Evolutionary conservation across 2,888 invertebrate genomes (phyloP).

Genomic region (Caenorhabditis wallacei): DNA sequence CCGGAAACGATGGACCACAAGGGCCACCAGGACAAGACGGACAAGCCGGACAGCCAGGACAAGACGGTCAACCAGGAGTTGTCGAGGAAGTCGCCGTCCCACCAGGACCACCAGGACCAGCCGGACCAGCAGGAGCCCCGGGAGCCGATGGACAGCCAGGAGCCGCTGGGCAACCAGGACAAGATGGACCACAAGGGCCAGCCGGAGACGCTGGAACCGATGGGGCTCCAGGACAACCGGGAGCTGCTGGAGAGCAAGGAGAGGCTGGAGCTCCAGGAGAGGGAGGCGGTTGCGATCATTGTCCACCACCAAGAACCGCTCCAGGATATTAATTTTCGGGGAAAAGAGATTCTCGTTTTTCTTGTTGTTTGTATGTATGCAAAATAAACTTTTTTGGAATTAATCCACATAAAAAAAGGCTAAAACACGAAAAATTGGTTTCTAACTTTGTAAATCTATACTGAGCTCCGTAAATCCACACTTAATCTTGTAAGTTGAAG

Average conservation of each 20-base stretch:
- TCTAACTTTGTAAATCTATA: too few species aligned
- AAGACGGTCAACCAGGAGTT: slow-evolving; percentile 72
- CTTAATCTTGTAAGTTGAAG: too few species aligned
- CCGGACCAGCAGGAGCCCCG: slow-evolving; percentile 70
- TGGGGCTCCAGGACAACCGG: slow-evolving; percentile 71
- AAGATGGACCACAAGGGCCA: slow-evolving; percentile 72
- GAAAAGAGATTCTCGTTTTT: slow-evolving; percentile 1
- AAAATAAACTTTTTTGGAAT: not conserved
- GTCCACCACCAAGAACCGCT: slow-evolving; percentile 75
- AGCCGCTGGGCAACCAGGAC: slow-evolving; percentile 70
- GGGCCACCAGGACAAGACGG: slow-evolving; percentile 75
- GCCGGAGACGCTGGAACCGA: slow-evolving; percentile 68
- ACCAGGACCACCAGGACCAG: slow-evolving; percentile 72
- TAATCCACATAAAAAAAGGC: not conserved
- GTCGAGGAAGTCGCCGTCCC: slow-evolving; percentile 71
- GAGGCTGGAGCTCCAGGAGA: slow-evolving; percentile 70
- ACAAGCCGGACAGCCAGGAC: slow-evolving; percentile 68
- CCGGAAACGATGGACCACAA: slow-evolving; percentile 73
- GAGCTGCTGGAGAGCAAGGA: slow-evolving; percentile 69
- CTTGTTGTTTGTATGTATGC: slow-evolving; percentile 63
- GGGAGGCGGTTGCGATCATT: slow-evolving; percentile 74
- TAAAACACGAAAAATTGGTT: too few species aligned
- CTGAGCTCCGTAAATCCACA: too few species aligned
- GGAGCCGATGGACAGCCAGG: slow-evolving; percentile 72
- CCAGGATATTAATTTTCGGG: slow-evolving; percentile 77